Evolutionary conservation across 1,140 invertebrate species (phyloP), one percentile per base, ranked within the genome.

Genomic region (Pseudomyrmex dendroicus): DNA sequence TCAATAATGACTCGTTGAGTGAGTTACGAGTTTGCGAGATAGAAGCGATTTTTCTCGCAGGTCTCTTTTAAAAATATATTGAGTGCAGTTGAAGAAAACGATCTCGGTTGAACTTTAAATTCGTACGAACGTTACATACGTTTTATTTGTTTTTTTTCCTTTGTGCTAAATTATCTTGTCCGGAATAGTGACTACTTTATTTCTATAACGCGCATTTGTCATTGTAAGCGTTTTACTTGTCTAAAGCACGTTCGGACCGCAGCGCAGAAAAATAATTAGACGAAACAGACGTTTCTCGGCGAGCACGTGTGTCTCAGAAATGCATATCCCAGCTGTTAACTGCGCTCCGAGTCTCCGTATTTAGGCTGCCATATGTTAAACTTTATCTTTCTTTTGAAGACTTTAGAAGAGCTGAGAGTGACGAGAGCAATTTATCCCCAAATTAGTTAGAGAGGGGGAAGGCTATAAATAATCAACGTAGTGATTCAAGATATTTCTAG

Each of bases 261-360:
- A 73, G 44, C 35, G 35, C 67, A 57, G 62, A 59, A 64, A 68
- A 84, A 54, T 84, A 85, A 90, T 90, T 89, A 88, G 82, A 85
- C 22, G 50, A 73, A 56, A 78, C 84, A 83, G 63, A 74, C 48
- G 63, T 82, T 86, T 72, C 62, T 82, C 74, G 44, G 59, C 46
- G 68, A 82, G 73, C 85, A 89, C 73, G 54, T 82, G 82, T 74
- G 86, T 66, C 57, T 35, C 15, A 48, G 73, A 87, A 35, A 78
- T 57, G 82, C 83, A 78, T 78, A 77, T 56, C 46, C 67, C 63
- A 86, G 84, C 63, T 84, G 86, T 67, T 78, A 61, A 86, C 73
- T 54, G 67, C 61, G 62, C 56, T 59, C 46, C 70, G 54, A 70
- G 59, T 64, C 50, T 86, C 73, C 17, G 59, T 73, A 86, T 84